These are phyloP conservation scores for Tadarida brasiliensis DNA, from an alignment of 2,797 vertebrate species.

Conservation along the genomic window DNA sequence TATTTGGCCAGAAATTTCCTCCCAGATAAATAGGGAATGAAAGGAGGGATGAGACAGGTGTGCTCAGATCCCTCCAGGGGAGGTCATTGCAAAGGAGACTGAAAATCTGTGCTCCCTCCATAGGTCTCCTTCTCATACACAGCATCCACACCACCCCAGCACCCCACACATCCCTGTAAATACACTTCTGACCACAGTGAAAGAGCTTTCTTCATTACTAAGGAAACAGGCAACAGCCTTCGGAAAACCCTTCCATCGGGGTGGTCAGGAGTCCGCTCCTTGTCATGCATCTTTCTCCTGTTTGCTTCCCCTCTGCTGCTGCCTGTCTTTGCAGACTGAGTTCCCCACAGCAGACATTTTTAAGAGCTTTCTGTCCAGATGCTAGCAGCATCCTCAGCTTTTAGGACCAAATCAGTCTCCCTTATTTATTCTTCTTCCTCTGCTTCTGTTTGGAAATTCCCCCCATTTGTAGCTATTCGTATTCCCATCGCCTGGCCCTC, in stretches of 20 bases:
- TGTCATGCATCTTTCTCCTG: background rate
- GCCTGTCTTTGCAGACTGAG: background rate
- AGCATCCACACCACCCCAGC: background rate
- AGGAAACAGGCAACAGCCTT: background rate
- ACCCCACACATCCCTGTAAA: background rate
- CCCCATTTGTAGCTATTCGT: background rate
- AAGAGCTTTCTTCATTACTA: background rate
- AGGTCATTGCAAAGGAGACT: background rate
- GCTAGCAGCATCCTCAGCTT: background rate
- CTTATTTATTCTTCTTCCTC: conserved; percentile 43
- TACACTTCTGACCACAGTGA: background rate
- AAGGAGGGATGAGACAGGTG: background rate
- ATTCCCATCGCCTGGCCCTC: background rate
- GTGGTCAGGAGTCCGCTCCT: background rate
- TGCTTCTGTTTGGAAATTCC: conserved; percentile 52
- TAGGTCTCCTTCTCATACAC: background rate
- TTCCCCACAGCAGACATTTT: conserved; percentile 64
- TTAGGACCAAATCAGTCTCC: background rate
- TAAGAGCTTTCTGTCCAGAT: conserved; percentile 25
- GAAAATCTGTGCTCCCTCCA: accelerated
- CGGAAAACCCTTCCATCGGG: background rate
- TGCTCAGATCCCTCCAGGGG: background rate
- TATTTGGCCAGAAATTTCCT: conserved; percentile 43
- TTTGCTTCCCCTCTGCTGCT: background rate
- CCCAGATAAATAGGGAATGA: background rate